phyloP scores from a whole-genome alignment of 1,140 invertebrate genomes.

The Ips nitidus region DNA sequence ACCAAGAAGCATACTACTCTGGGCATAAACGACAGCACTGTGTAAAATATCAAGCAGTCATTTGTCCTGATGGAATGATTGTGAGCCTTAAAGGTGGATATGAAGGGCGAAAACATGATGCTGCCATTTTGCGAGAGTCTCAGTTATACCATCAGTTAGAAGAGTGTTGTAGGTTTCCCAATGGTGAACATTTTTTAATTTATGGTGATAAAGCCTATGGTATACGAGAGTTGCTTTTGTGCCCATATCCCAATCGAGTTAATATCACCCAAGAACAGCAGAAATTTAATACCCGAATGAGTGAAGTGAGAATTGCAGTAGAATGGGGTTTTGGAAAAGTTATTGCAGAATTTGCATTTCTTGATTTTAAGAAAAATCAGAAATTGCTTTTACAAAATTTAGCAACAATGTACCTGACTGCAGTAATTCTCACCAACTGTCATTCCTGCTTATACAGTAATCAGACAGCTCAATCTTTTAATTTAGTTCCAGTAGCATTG shows the following conservation, averaged over 20 bases:
- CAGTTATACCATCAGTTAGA: conserved; percentile 11
- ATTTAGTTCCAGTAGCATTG: not conserved
- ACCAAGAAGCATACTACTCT: conserved; percentile 40
- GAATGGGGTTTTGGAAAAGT: conserved; percentile 41
- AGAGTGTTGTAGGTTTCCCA: not conserved
- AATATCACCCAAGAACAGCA: conserved; percentile 16
- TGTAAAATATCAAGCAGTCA: conserved; percentile 37
- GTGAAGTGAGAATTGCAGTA: conserved; percentile 21
- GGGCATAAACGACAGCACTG: conserved; percentile 37
- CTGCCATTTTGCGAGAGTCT: conserved; percentile 34
- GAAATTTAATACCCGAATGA: conserved; percentile 32
- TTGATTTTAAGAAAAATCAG: too few species aligned
- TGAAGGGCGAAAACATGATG: too few species aligned
- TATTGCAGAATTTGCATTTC: not conserved
- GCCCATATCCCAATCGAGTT: conserved; percentile 12
- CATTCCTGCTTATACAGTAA: too few species aligned
- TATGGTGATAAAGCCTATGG: conserved; percentile 37
- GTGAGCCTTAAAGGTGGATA: conserved; percentile 31
- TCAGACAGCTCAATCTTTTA: too few species aligned
- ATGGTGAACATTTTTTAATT: conserved; percentile 29
- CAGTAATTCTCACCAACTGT: too few species aligned
- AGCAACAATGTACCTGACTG: too few species aligned
- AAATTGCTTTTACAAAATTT: too few species aligned
- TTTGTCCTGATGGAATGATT: conserved; percentile 37
- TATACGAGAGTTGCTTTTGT: conserved; percentile 24